Base-by-base conservation (phyloP, 2,797 vertebrate genomes). In the Tokudaia tokunoshimensis region DNA sequence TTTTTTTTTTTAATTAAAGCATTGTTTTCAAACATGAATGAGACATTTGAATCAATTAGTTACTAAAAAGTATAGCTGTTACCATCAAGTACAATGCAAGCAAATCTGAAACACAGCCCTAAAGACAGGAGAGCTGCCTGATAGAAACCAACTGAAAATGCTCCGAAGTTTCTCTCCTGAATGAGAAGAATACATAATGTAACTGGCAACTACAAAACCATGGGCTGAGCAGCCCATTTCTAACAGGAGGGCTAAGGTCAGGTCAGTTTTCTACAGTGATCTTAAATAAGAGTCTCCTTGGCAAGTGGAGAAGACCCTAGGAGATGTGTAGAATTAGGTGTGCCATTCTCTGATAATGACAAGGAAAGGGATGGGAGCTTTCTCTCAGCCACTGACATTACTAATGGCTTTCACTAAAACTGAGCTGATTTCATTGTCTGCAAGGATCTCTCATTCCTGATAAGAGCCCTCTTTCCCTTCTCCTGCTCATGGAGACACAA, bases 101-200 rank as follows among this genome's bases (percentile, higher is more conserved):
- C 15, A 98, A 97, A 95, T 97, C 94, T 92, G 89, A 97, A 98
- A 96, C 75, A n/a, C 96, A 98, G 93, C 93, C 97, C 98, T 97
- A 87, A 97, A 92, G 95, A 98, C 97, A 93, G 61, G 96, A 83
- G 88, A 96, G 94, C 19, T 94, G 96, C 94, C 78, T 97, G 95
- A 95, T 79, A 95, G 97, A 97, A 72, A 97, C 97, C 97, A 94
- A 96, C 97, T 95, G 94, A 83, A 95, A 97, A 72, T 20, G 87
- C 93, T 96, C 94, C 65, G 55, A 41, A 59, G 72, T 83, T 95
- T 76, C 94, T 9, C 92, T 97, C 84, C 93, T 94, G 81, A 90
- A 89, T 89, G 70, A 79, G 87, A 41, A 97, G 94, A 92, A 95
- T 95, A 94, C 24, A 90, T n/a, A 91, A 83, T 95, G 89, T 98